These are phyloP conservation scores for Diglossa cyanea DNA, from an alignment of 2,797 vertebrate species.

Conservation along the genomic window DNA sequence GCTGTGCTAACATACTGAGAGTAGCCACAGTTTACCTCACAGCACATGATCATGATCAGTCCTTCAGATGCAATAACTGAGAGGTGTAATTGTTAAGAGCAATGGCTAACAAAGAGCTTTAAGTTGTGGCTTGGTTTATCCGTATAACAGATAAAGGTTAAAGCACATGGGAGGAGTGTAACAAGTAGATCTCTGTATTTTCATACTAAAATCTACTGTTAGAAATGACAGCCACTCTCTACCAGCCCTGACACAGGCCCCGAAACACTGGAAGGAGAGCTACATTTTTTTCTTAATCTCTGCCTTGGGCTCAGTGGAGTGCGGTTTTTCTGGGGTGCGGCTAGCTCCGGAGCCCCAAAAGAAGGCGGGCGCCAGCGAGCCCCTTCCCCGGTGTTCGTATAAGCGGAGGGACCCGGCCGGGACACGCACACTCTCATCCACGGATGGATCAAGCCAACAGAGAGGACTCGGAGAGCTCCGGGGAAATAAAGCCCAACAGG, in stretches of 20 bases:
- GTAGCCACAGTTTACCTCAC: background rate
- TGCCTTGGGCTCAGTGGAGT: background rate
- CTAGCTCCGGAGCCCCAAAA: too few species aligned
- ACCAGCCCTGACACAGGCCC: background rate
- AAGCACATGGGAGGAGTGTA: background rate
- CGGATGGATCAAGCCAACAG: too few species aligned
- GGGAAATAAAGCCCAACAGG: too few species aligned
- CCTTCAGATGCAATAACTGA: background rate
- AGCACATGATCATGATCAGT: background rate
- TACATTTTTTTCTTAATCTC: background rate
- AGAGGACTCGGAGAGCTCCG: too few species aligned
- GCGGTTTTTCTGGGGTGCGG: too few species aligned
- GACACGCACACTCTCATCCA: too few species aligned
- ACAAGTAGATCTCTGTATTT: background rate
- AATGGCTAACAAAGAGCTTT: background rate
- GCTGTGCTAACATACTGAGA: background rate
- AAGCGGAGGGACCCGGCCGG: too few species aligned
- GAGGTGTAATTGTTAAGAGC: background rate
- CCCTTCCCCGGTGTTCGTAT: too few species aligned
- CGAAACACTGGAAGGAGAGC: background rate
- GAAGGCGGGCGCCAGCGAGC: too few species aligned
- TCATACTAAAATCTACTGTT: background rate
- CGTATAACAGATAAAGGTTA: background rate
- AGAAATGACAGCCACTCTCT: background rate
- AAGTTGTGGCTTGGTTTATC: background rate